Evolutionary conservation across 2,113 vertebrate genomes (phyloP).

Genomic region (Paraplagusia blochii): DNA sequence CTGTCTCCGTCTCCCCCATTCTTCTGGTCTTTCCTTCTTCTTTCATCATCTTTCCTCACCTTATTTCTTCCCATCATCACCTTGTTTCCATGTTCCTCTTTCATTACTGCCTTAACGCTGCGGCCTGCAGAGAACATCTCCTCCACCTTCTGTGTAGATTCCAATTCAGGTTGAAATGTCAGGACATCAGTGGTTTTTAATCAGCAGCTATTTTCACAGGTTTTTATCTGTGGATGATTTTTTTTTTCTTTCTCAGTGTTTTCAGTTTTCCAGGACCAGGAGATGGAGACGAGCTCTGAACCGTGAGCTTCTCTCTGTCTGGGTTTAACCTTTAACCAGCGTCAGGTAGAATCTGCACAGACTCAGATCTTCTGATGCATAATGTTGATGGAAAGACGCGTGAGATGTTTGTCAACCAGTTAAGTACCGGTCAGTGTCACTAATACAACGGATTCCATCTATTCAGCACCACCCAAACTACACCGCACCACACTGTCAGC

Average conservation of each 20-base stretch:
- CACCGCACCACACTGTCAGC: too few species aligned
- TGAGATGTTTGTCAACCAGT: slow-evolving; percentile 10
- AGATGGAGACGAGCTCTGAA: not conserved
- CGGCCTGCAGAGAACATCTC: not conserved
- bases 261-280: not conserved
- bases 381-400: slow-evolving; percentile 1
- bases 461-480: too few species aligned
- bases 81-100: not conserved
- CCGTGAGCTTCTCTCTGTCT: slow-evolving; percentile 2
- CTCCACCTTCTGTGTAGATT: not conserved
- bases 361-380: slow-evolving; percentile 10
- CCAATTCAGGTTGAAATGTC: not conserved
- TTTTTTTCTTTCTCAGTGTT: not conserved
- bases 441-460: too few species aligned
- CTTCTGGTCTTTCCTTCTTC: not conserved
- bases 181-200: not conserved
- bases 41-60: slow-evolving; percentile 23
- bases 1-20: slow-evolving; percentile 28
- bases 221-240: not conserved
- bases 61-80: slow-evolving; percentile 29
- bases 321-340: slow-evolving; percentile 15
- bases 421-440: not conserved
- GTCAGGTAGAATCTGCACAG: slow-evolving; percentile 5
- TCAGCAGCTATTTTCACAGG: not conserved
- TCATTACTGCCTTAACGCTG: not conserved